Evolutionary conservation across 1,140 invertebrate species (phyloP).

Genomic region (Nylanderia fulva): DNA sequence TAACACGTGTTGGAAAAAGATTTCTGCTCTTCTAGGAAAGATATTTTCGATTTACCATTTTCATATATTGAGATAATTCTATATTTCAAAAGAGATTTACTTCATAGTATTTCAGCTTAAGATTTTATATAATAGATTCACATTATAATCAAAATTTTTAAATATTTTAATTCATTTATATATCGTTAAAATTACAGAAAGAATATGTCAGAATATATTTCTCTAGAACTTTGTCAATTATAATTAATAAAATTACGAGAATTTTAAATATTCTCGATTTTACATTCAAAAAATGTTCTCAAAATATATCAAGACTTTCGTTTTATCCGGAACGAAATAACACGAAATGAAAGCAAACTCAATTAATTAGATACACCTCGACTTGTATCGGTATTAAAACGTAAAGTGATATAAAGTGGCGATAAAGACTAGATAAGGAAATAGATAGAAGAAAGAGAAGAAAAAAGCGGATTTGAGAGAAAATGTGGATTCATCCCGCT

Average conservation of each 20-base stretch:
- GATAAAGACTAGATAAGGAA: not conserved
- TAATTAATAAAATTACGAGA: conserved; percentile 25
- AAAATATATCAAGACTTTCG: conserved; percentile 29
- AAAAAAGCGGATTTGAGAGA: not conserved
- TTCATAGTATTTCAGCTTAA: not conserved
- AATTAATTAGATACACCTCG: conserved; percentile 67
- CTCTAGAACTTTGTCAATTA: not conserved
- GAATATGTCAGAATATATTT: conserved; percentile 11
- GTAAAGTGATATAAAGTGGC: not conserved
- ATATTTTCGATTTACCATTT: conserved; percentile 2
- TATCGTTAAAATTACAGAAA: not conserved
- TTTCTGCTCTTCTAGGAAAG: not conserved
- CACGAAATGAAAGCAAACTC: conserved; percentile 18
- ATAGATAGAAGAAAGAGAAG: not conserved
- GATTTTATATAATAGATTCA: not conserved
- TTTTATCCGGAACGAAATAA: conserved; percentile 49
- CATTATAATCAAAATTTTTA: not conserved
- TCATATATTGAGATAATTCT: not conserved
- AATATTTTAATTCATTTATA: not conserved
- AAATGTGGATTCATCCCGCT: not conserved
- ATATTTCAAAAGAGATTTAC: too few species aligned
- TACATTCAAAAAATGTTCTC: not conserved
- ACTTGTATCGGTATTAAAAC: conserved; percentile 43
- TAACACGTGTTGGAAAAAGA: not conserved
- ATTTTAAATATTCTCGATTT: conserved; percentile 11